phyloP scores from a whole-genome alignment of 2,888 invertebrate species.

The Amblyjoppa fuscipennis region DNA sequence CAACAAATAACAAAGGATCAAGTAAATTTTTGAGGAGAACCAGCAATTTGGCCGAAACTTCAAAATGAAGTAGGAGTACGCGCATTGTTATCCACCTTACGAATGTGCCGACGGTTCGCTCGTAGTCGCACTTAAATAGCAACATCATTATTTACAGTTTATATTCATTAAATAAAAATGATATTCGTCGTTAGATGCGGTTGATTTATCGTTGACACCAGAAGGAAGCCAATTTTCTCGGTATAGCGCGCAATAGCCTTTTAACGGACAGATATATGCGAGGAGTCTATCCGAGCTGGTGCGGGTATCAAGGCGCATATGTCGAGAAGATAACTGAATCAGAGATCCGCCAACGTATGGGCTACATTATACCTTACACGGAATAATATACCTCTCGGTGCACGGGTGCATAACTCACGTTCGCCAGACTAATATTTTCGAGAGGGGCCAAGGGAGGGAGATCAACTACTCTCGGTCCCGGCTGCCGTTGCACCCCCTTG shows the following conservation, averaged over 20 bases:
- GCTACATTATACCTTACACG: slow-evolving; percentile 17
- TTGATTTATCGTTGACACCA: background rate
- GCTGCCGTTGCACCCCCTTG: background rate
- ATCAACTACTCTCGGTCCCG: slow-evolving; percentile 58
- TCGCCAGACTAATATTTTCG: slow-evolving; percentile 76
- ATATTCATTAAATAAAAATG: too few species aligned
- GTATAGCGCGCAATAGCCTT: background rate
- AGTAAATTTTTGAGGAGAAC: too few species aligned
- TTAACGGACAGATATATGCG: slow-evolving; percentile 5
- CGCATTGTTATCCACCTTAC: too few species aligned
- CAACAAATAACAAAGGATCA: too few species aligned
- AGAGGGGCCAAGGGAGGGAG: slow-evolving; percentile 38
- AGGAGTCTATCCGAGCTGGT: background rate
- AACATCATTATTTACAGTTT: too few species aligned
- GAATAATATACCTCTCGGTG: slow-evolving; percentile 33
- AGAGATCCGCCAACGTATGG: slow-evolving; percentile 72
- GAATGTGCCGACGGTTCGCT: too few species aligned
- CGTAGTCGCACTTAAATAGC: too few species aligned
- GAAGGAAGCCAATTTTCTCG: background rate
- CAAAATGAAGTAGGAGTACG: too few species aligned
- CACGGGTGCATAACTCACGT: slow-evolving; percentile 77
- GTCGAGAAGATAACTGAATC: slow-evolving; percentile 76
- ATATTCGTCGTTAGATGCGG: too few species aligned
- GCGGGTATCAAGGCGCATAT: slow-evolving; percentile 49
- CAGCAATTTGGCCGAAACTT: too few species aligned